Evolutionary conservation across 2,888 invertebrate genomes (phyloP).

Genomic region (Caenorhabditis wallacei): DNA sequence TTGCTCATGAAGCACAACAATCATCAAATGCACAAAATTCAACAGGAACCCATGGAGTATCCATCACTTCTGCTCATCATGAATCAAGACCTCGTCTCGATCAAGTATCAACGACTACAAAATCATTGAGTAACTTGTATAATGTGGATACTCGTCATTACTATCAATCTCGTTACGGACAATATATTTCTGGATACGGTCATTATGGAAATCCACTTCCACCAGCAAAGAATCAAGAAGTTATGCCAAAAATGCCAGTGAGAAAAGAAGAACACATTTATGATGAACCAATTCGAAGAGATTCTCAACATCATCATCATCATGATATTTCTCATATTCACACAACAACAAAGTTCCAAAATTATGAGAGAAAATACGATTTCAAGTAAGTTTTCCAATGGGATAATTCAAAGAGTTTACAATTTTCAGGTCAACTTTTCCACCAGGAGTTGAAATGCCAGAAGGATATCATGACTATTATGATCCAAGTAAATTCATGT

Average conservation of each 20-base stretch:
- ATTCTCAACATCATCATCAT: background rate
- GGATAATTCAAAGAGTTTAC: background rate
- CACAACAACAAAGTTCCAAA: slow-evolving; percentile 21
- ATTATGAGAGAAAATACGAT: slow-evolving; percentile 53
- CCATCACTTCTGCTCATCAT: background rate
- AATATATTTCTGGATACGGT: slow-evolving; percentile 47
- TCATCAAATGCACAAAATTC: background rate
- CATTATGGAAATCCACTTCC: slow-evolving; percentile 41
- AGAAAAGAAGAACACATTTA: slow-evolving; percentile 33
- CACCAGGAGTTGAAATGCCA: slow-evolving; percentile 54
- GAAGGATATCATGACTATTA: slow-evolving; percentile 63
- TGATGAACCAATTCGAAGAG: slow-evolving; percentile 33
- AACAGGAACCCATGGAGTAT: background rate
- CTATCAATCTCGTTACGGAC: slow-evolving; percentile 50
- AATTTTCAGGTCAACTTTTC: slow-evolving; percentile 35
- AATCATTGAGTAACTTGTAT: slow-evolving; percentile 47
- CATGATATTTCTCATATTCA: background rate
- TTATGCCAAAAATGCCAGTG: slow-evolving; percentile 41
- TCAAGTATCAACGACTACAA: slow-evolving; percentile 44
- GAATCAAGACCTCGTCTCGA: slow-evolving; percentile 19
- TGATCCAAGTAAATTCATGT: slow-evolving; percentile 45
- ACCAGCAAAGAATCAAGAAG: slow-evolving; percentile 32
- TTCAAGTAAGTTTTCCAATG: slow-evolving; percentile 34
- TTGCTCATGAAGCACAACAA: slow-evolving; percentile 22
- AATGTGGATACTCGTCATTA: slow-evolving; percentile 28